Evolutionary conservation across 2,888 invertebrate species (phyloP).

Genomic region (Capitulum mitella): DNA sequence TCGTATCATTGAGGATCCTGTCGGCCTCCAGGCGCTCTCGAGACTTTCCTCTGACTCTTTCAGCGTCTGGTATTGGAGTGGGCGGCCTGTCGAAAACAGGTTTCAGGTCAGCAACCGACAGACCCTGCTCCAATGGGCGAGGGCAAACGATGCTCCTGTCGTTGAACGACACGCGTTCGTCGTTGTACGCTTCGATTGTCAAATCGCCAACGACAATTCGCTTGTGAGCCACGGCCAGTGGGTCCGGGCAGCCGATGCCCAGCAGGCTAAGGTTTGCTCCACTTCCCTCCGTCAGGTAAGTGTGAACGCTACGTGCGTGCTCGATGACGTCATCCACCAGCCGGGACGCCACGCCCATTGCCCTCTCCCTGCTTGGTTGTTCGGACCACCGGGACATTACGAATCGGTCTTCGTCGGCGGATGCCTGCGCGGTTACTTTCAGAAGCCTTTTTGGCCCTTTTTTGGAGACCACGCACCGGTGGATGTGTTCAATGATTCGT

Average conservation of each 20-base stretch:
- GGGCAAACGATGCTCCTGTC: not conserved
- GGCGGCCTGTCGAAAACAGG: not conserved
- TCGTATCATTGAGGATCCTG: not conserved
- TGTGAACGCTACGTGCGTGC: not conserved
- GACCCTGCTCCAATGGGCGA: not conserved
- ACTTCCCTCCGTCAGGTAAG: not conserved
- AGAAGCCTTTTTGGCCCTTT: not conserved
- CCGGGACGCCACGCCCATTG: not conserved
- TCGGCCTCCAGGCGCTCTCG: not conserved
- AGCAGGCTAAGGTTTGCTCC: not conserved
- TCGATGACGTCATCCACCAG: not conserved
- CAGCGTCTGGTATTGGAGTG: not conserved
- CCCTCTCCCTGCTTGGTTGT: not conserved
- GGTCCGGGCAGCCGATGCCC: not conserved
- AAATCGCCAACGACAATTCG: not conserved
- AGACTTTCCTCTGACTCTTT: not conserved
- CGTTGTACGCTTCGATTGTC: not conserved
- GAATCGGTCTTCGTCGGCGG: not conserved
- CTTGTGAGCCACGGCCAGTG: not conserved
- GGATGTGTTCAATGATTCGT: not conserved
- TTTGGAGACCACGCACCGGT: not conserved
- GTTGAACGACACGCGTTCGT: not conserved
- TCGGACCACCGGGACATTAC: not conserved
- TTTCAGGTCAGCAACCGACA: not conserved
- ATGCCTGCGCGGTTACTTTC: not conserved